Evolutionary conservation across 2,888 invertebrate species (phyloP).

Genomic region (Sclerodermus sp.): DNA sequence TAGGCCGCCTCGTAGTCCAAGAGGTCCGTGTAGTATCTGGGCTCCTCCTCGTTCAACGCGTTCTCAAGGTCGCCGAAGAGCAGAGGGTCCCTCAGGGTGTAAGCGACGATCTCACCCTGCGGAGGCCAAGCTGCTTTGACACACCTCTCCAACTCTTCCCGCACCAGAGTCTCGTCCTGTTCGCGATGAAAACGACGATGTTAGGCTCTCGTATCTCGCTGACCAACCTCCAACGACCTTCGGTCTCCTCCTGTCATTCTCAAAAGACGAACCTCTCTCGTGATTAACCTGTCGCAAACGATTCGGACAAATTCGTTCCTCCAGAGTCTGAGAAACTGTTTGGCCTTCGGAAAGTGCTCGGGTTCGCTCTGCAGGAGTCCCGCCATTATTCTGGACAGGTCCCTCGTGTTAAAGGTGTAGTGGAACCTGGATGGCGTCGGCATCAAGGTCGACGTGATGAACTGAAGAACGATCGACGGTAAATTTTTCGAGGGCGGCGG

Average conservation of each 20-base stretch:
- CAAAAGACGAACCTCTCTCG: constrained; percentile 58
- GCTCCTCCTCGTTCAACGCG: constrained; percentile 70
- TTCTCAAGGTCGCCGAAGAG: constrained; percentile 89
- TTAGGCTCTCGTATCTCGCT: no score
- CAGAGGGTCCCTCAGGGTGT: constrained; percentile 78
- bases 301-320: constrained; percentile 87
- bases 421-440: constrained; percentile 94
- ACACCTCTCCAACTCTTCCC: constrained; percentile 63
- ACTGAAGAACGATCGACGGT: no score
- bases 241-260: no score
- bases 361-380: constrained; percentile 80
- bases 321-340: constrained; percentile 83
- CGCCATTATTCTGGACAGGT: constrained; percentile 81
- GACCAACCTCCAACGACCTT: no score
- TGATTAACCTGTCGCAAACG: constrained; percentile 84
- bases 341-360: constrained; percentile 67
- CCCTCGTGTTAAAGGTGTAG: constrained; percentile 91
- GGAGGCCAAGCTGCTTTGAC: constrained; percentile 62
- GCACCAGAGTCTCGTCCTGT: constrained; percentile 70
- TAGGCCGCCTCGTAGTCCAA: constrained; percentile 89
- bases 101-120: constrained; percentile 63
- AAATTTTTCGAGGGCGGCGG: no score
- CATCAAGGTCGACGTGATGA: constrained; percentile 73
- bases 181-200: no score
- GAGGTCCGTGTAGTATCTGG: constrained; percentile 84